Evolutionary conservation across 2,888 invertebrate genomes (phyloP).

Genomic region (Perithous albicinctus): DNA sequence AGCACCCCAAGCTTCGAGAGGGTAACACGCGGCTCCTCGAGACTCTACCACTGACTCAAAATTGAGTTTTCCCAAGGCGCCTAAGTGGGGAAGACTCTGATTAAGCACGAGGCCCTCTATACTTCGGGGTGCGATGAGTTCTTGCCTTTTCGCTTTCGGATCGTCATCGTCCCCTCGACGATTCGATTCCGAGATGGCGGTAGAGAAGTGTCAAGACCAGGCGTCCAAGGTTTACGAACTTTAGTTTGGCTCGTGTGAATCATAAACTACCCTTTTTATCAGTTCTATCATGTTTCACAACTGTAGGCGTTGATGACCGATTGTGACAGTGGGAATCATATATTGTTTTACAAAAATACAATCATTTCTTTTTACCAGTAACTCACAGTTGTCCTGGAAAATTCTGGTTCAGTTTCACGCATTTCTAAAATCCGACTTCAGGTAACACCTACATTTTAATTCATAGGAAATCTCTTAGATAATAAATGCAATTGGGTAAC

Average conservation of each 20-base stretch:
- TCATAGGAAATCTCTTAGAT: no score
- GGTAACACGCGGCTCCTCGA: conserved; percentile 68
- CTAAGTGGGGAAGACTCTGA: conserved; percentile 83
- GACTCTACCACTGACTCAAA: conserved; percentile 75
- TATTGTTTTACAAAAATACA: no score
- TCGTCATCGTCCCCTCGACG: conserved; percentile 12
- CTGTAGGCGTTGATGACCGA: background rate
- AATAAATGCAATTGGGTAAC: no score
- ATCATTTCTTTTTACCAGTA: no score
- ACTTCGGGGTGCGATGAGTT: conserved; percentile 59
- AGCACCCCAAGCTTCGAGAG: conserved; percentile 35
- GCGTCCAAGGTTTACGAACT: conserved; percentile 14
- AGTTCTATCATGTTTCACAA: background rate
- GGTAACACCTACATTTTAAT: no score
- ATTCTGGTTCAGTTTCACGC: no score
- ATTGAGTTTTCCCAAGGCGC: conserved; percentile 83
- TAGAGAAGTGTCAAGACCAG: conserved; percentile 14
- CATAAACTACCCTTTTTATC: background rate
- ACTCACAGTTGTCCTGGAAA: no score
- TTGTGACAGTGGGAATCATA: background rate
- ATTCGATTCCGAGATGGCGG: conserved; percentile 38
- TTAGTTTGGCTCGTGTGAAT: conserved; percentile 14
- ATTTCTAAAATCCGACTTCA: no score
- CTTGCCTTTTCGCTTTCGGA: conserved; percentile 76
- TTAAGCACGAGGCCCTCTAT: conserved; percentile 78